Base-by-base conservation (phyloP, 2,113 vertebrate genomes). In the Phoenicopterus ruber region DNA sequence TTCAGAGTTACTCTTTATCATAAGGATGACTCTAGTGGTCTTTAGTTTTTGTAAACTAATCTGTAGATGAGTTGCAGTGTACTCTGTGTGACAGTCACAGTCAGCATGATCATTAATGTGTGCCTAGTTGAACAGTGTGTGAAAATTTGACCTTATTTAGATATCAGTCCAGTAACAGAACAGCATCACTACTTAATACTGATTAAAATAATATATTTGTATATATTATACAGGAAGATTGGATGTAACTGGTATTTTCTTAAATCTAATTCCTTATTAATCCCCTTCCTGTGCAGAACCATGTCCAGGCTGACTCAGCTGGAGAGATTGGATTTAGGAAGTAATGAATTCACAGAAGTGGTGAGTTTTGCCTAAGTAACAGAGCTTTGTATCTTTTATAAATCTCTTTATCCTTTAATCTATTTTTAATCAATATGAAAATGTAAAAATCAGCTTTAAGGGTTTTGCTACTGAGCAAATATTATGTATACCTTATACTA, bases 331-430 rank as follows among this genome's bases (percentile, higher is more conserved):
- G 99, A 99, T 97, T 98, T 99, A 98, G 99, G 99, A 96, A 99
- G 99, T 97, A 99, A 99, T 96, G 99, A 99, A 98, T 99, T 99
- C 98, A 98, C 99, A 98, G 98, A 98, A 98, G 98, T 98, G 98
- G 98, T 98, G 96, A 97, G 98, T 95, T 95, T 66, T 82, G 47
- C 47, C 57, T 52, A 50, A 87, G 1, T 87, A 28, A 54, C 67
- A 62, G 36, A 81, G 47, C 58, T 85, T 91, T 34, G 52, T 26
- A 47, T 80, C 20, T 54, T 58, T 52, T 22, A n/a, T 55, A 82
- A 79, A 61, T 38, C 29, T 69, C 87, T 69, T 94, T 32, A 65
- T 78, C 38, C 10, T 69, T 88, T 88, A 74, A 87, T 61, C 59
- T 93, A 63, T 36, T 76, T 95, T 97, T 52, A 90, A 92, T 96